phyloP scores from a whole-genome alignment of 2,888 invertebrate genomes.

The Dendrolimus pini region DNA sequence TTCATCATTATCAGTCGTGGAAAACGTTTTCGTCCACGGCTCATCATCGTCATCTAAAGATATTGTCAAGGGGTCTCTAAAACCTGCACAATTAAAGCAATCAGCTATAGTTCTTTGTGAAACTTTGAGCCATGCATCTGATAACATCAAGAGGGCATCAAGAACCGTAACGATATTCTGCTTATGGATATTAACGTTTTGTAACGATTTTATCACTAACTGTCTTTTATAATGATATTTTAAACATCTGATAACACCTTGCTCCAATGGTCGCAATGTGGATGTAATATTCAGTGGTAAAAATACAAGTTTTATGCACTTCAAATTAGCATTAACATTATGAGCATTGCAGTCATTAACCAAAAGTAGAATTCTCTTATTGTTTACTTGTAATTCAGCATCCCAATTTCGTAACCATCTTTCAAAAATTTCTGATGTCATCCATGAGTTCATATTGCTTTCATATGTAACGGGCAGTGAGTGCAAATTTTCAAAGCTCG shows the following conservation, averaged over 20 bases:
- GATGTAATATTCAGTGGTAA: constrained; percentile 1
- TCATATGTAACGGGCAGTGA: constrained; percentile 14
- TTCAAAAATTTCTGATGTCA: constrained; percentile 25
- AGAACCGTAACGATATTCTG: too few species aligned
- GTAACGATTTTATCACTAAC: too few species aligned
- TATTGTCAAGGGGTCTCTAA: neutral
- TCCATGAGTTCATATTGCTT: constrained; percentile 32
- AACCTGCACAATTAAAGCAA: neutral
- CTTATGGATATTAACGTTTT: too few species aligned
- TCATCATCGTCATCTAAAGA: neutral
- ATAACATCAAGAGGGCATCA: too few species aligned
- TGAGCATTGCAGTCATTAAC: constrained; percentile 27
- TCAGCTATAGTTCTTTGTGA: neutral
- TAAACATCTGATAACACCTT: too few species aligned
- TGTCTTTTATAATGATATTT: too few species aligned
- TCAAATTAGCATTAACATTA: constrained; percentile 15
- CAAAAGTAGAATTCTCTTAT: constrained; percentile 21
- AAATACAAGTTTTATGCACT: constrained; percentile 14
- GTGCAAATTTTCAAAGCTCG: constrained; percentile 25
- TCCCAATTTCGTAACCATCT: constrained; percentile 18
- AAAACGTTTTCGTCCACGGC: too few species aligned
- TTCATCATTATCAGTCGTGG: neutral
- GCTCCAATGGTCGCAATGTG: constrained; percentile 3
- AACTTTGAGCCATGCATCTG: neutral
- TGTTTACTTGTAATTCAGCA: constrained; percentile 13